Base-by-base conservation (phyloP, 1,140 invertebrate genomes). In the Lepidurus arcticus region DNA sequence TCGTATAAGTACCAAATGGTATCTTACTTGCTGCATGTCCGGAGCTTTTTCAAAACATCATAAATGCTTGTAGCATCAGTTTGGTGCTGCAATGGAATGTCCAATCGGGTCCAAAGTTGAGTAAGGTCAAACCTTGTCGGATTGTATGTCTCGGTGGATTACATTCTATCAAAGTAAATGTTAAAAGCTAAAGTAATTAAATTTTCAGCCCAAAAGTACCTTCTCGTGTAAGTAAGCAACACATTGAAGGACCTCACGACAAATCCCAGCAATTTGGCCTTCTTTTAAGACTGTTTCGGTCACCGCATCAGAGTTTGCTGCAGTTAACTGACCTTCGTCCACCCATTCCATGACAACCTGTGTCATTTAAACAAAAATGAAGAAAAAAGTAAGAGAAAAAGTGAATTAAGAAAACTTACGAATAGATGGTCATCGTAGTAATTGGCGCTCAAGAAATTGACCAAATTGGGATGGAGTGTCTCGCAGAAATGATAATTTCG, bases 281-380 rank as follows among this genome's bases (percentile, higher is more conserved):
- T 98, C 97, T 82, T 97, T 95, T 95, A 99, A 98, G 13, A 98
- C 91, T 1, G 96, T 97, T 87, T 98, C 97, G 2, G 95, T 98
- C 1, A 98, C 97, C 2, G 99, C 96, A 85, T 99, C 96, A 0
- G 97, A 24, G 24, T 24, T 24, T 24, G 24, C 24, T 24, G 24
- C 24, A 24, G 0, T 99, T 5, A 99, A 85, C 1, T 96, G 94
- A 6, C 97, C 97, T 43, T 97, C 97, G 82, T 97, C 94, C 78
- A 99, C 24, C 24, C 24, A 24, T 65, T 99, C 97, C 96, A 98
- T 98, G 9, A 91, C 87, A 75, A 85, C 89, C 85, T 85, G 78
- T 47, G 21, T 5, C 8, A 7, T 44, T 11, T 43, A 1, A 16
- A 16, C 21, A 7, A 80, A 76, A 26, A 42, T 44, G 5, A 26